Evolutionary conservation across 2,113 vertebrate species (phyloP).

Genomic region (Poecile atricapillus): DNA sequence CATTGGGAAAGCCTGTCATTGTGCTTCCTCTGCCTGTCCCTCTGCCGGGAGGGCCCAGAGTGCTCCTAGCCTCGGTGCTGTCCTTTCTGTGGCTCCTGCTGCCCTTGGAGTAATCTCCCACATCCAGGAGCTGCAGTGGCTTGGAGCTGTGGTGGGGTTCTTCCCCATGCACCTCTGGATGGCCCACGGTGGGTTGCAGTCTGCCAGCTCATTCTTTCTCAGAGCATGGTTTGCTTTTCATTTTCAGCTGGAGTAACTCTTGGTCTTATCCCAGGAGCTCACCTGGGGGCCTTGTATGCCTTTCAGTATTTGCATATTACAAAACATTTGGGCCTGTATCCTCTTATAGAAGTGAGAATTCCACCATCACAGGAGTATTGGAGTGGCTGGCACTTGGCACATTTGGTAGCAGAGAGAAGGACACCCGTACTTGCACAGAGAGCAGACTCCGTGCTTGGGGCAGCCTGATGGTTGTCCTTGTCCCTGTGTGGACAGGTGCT

Average conservation of each 20-base stretch:
- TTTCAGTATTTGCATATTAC: not conserved
- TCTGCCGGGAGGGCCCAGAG: not conserved
- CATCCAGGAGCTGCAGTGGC: accelerated
- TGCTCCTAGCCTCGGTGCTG: not conserved
- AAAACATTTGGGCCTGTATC: not conserved
- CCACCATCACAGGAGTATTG: not conserved
- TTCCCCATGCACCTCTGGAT: accelerated
- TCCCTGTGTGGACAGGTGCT: not conserved
- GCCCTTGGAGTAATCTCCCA: not conserved
- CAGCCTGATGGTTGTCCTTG: not conserved
- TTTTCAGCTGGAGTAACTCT: not conserved
- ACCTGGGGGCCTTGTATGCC: not conserved
- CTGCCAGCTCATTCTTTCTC: not conserved
- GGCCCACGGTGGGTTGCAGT: accelerated
- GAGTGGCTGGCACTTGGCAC: not conserved
- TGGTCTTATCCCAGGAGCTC: not conserved
- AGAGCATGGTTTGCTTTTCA: accelerated
- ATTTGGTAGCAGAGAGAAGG: not conserved
- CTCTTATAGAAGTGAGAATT: not conserved
- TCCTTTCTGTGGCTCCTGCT: not conserved
- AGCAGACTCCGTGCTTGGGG: not conserved
- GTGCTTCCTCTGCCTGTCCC: slow-evolving; percentile 10
- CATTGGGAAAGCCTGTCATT: not conserved
- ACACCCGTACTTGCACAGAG: not conserved
- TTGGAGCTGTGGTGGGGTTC: accelerated